phyloP scores from a whole-genome alignment of 2,797 vertebrate species.

The Liasis olivaceus region DNA sequence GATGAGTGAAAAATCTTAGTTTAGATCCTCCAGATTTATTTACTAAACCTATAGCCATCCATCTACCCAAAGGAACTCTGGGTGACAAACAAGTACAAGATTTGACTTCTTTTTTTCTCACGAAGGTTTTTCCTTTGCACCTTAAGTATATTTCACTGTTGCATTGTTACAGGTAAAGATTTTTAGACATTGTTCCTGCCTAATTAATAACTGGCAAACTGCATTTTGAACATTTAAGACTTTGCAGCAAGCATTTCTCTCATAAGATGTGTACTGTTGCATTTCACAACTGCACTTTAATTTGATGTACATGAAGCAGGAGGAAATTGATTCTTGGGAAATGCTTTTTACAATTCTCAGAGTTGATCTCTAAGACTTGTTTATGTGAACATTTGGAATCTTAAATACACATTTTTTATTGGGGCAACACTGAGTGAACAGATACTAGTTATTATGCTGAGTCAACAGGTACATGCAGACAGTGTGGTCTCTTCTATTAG shows the following conservation, averaged over 20 bases:
- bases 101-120: background rate
- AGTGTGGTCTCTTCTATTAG: background rate
- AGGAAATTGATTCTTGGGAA: background rate
- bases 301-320: background rate
- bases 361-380: background rate
- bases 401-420: background rate
- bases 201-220: conserved; percentile 15
- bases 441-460: background rate
- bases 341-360: background rate
- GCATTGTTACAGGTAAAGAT: conserved; percentile 19
- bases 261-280: conserved; percentile 4
- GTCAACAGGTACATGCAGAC: too few relatives aligned
- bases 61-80: background rate
- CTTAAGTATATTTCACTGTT: background rate
- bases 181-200: conserved; percentile 2
- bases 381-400: background rate
- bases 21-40: background rate
- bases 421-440: background rate
- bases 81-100: background rate
- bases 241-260: conserved; percentile 11
- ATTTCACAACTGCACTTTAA: conserved; percentile 13
- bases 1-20: background rate
- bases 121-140: background rate
- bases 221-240: background rate
- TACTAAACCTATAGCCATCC: background rate